Conservation (phyloP, 2,888 invertebrate species). For the Willowsia nigromaculata region DNA sequence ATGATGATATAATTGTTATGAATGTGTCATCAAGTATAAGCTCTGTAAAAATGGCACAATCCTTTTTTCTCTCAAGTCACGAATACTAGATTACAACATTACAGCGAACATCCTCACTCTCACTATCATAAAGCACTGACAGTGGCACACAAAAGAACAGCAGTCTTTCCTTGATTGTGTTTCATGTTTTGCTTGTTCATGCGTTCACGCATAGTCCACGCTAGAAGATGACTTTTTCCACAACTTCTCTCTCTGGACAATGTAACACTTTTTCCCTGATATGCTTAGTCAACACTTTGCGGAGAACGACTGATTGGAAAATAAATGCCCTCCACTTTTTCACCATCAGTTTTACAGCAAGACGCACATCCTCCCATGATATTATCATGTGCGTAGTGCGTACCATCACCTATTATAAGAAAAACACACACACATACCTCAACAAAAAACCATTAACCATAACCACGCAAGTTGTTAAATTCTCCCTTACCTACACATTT, state of each 20-base stretch:
- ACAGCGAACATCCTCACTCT: slow-evolving; percentile 39
- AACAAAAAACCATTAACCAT: slow-evolving; percentile 64
- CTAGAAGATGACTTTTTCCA: background rate
- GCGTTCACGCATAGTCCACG: slow-evolving; percentile 1
- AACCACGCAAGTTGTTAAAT: slow-evolving; percentile 55
- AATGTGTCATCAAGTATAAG: slow-evolving; percentile 34
- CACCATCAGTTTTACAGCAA: slow-evolving; percentile 25
- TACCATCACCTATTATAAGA: slow-evolving; percentile 18
- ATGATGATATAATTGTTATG: slow-evolving; percentile 44
- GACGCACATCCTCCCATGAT: slow-evolving; percentile 9
- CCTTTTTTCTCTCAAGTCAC: slow-evolving; percentile 26
- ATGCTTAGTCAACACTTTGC: slow-evolving; percentile 72
- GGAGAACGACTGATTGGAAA: slow-evolving; percentile 66
- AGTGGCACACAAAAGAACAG: slow-evolving; percentile 31
- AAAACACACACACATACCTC: slow-evolving; percentile 50
- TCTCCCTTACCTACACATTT: slow-evolving; percentile 67
- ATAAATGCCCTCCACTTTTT: slow-evolving; percentile 71
- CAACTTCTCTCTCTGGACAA: slow-evolving; percentile 56
- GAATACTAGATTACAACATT: background rate
- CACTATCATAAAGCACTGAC: slow-evolving; percentile 45
- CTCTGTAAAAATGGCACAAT: slow-evolving; percentile 28
- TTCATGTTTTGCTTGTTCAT: background rate
- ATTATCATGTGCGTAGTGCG: background rate
- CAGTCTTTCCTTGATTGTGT: slow-evolving; percentile 33
- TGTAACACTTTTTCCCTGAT: slow-evolving; percentile 63